These are phyloP conservation scores for Lypha dubia DNA, from an alignment of 2,888 invertebrate species.

Conservation along the genomic window DNA sequence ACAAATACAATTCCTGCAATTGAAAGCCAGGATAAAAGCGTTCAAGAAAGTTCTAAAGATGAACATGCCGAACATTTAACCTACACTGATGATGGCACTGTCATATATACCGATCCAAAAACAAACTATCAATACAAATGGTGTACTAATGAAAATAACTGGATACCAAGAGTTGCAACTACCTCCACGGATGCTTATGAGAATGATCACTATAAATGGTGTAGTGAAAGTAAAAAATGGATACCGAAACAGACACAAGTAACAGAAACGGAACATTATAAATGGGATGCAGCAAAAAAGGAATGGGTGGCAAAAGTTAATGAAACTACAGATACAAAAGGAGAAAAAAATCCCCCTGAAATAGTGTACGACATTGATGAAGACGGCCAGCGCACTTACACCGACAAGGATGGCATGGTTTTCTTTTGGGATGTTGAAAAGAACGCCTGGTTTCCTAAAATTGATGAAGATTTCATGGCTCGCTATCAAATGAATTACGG, in stretches of 20 bases:
- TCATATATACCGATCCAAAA: constrained; percentile 90
- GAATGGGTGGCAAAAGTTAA: constrained; percentile 84
- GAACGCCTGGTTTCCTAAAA: constrained; percentile 98
- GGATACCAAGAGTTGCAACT: constrained; percentile 80
- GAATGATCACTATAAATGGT: constrained; percentile 83
- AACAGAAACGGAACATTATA: constrained; percentile 84
- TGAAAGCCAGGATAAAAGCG: not conserved
- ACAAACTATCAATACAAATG: constrained; percentile 88
- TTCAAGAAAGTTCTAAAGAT: constrained; percentile 52
- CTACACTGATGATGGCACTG: constrained; percentile 87
- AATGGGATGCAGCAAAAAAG: constrained; percentile 86
- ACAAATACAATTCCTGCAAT: not conserved
- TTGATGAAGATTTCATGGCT: constrained; percentile 98
- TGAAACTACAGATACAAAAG: constrained; percentile 9
- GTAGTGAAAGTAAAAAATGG: constrained; percentile 84
- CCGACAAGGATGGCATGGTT: constrained; percentile 93
- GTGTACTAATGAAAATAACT: constrained; percentile 84
- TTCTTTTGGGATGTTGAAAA: constrained; percentile 96
- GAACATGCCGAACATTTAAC: constrained; percentile 86
- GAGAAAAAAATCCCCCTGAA: constrained; percentile 73
- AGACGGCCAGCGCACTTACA: constrained; percentile 91
- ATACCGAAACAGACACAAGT: constrained; percentile 79
- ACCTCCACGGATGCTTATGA: constrained; percentile 79
- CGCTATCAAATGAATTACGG: constrained; percentile 98
- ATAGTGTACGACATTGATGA: constrained; percentile 89